These are phyloP conservation scores for Laticauda laticaudata DNA, from an alignment of 2,113 vertebrate genomes.

Conservation along the genomic window DNA sequence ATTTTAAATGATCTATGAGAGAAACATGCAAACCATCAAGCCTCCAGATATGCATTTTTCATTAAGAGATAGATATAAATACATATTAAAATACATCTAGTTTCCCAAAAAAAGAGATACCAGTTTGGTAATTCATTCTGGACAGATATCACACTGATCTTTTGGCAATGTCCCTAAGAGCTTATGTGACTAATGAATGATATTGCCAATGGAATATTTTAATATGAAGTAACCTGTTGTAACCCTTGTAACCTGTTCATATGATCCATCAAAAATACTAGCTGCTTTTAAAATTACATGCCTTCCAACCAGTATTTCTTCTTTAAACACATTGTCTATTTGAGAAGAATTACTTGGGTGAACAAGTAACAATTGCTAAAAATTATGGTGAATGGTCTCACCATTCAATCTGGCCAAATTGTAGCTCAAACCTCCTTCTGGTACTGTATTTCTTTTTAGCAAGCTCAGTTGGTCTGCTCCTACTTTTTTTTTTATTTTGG, in stretches of 20 bases:
- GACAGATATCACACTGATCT: constrained; percentile 64
- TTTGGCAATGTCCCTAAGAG: constrained; percentile 63
- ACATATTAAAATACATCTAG: constrained; percentile 44
- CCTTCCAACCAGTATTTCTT: constrained; percentile 77
- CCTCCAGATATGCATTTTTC: constrained; percentile 35
- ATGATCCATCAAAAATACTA: constrained; percentile 74
- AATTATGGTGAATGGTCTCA: constrained; percentile 61
- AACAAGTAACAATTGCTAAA: constrained; percentile 73
- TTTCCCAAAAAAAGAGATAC: constrained; percentile 37
- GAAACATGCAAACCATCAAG: constrained; percentile 50
- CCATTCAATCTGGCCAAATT: constrained; percentile 68
- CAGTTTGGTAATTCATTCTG: constrained; percentile 58
- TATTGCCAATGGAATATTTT: constrained; percentile 68
- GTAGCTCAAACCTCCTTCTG: constrained; percentile 75
- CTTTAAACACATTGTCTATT: constrained; percentile 73
- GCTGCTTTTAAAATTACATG: constrained; percentile 76
- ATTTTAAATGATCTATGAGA: constrained; percentile 45
- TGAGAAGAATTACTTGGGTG: constrained; percentile 75
- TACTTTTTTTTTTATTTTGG: constrained; percentile 4
- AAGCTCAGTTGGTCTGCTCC: constrained; percentile 64
- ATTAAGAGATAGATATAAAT: constrained; percentile 27
- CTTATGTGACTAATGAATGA: constrained; percentile 70
- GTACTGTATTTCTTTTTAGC: constrained; percentile 69
- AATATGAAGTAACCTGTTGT: constrained; percentile 69
- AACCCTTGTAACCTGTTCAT: constrained; percentile 71